Conservation (phyloP, 2,113 vertebrate species). For the Stercorarius parasiticus region DNA sequence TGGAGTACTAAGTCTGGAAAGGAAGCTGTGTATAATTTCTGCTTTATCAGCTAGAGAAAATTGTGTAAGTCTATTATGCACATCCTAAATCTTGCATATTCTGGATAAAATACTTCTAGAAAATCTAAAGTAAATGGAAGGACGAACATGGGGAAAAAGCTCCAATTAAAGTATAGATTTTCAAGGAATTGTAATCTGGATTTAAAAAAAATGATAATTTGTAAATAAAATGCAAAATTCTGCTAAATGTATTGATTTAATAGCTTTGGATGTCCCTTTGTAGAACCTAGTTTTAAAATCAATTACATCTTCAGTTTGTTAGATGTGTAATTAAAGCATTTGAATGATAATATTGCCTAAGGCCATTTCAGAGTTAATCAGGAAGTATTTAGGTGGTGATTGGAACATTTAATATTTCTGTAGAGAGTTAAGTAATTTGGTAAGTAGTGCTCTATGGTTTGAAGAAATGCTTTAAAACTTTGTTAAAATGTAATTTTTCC, state of each 20-base stretch:
- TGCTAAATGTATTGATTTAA: not conserved
- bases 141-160: not conserved
- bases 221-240: not conserved
- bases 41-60: not conserved
- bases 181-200: not conserved
- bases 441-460: not conserved
- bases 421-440: not conserved
- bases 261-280: not conserved
- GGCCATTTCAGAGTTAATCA: not conserved
- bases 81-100: not conserved
- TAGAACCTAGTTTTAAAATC: not conserved
- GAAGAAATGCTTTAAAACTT: not conserved
- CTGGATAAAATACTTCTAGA: not conserved
- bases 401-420: not conserved
- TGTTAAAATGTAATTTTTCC: not conserved
- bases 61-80: not conserved
- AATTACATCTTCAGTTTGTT: not conserved
- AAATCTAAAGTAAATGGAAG: not conserved
- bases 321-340: not conserved
- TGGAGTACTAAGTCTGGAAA: not conserved
- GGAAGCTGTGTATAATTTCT: not conserved
- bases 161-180: not conserved
- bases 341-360: not conserved
- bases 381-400: not conserved
- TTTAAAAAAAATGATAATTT: not conserved